phyloP scores from a whole-genome alignment of 2,888 invertebrate species.

The Hoplodrina blanda region DNA sequence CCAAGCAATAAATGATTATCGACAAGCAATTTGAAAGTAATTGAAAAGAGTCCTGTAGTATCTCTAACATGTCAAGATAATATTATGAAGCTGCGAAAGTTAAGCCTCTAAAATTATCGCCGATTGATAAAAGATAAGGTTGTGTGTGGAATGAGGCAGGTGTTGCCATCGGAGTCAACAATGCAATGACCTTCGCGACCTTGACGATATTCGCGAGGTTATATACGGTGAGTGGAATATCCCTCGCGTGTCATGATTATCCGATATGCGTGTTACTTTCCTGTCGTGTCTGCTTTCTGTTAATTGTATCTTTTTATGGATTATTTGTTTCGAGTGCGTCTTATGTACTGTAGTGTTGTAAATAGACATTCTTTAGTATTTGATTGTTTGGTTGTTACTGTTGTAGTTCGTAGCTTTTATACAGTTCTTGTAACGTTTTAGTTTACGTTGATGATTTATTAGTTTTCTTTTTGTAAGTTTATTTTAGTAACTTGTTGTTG shows the following conservation, averaged over 20 bases:
- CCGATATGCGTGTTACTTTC: conserved; percentile 56
- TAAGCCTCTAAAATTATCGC: conserved; percentile 36
- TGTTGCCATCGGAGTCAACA: conserved; percentile 64
- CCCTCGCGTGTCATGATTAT: conserved; percentile 58
- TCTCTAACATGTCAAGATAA: conserved; percentile 24
- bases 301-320: conserved; percentile 35
- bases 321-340: conserved; percentile 12
- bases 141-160: conserved; percentile 36
- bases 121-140: conserved; percentile 47
- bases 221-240: conserved; percentile 71
- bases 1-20: conserved; percentile 15
- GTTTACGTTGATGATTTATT: not conserved
- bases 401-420: not conserved
- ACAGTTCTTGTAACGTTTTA: not conserved
- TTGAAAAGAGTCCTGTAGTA: conserved; percentile 11
- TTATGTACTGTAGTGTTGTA: not conserved
- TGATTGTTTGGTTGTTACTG: not conserved
- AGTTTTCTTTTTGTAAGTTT: not conserved
- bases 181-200: conserved; percentile 76
- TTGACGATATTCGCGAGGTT: conserved; percentile 72
- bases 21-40: conserved; percentile 11
- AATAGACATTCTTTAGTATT: not conserved
- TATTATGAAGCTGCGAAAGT: conserved; percentile 30
- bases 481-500: not conserved
- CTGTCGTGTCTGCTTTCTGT: conserved; percentile 32